A percentile compares a stretch with the other conserved stretches of the same genome.
phyloP scores from a whole-genome alignment of 2,113 vertebrate species.

The Theropithecus gelada region DNA sequence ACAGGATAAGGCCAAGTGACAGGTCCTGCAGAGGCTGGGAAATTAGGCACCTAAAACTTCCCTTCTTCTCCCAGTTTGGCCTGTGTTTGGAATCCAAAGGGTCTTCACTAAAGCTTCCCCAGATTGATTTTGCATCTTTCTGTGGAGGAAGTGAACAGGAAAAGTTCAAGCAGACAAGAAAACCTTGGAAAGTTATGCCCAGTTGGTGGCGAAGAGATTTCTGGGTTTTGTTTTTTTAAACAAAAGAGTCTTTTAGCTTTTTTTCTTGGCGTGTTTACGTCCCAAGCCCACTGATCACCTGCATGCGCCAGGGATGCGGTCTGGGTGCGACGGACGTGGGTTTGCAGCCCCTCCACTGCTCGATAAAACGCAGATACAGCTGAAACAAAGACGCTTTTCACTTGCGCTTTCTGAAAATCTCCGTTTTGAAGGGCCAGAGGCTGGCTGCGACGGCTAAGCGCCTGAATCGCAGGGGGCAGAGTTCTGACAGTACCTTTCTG shows the following conservation, averaged over 20 bases:
- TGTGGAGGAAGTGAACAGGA: constrained; percentile 44
- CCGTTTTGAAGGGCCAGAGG: neutral
- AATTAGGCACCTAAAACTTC: neutral
- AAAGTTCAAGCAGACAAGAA: constrained; percentile 71
- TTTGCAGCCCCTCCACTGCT: neutral
- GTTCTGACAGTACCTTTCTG: constrained; percentile 26
- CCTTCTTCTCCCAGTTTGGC: neutral
- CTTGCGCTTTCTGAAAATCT: constrained; percentile 2
- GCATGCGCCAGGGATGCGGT: rapidly evolving
- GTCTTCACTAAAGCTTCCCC: neutral
- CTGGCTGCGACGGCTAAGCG: neutral
- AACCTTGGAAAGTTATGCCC: constrained; percentile 58
- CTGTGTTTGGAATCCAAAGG: neutral
- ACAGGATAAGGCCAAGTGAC: neutral
- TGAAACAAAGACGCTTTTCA: constrained; percentile 50
- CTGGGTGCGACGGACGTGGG: rapidly evolving
- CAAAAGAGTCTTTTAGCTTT: neutral
- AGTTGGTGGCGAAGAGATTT: neutral
- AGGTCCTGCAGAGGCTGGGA: neutral
- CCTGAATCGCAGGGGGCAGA: neutral
- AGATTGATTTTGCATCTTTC: constrained; percentile 59
- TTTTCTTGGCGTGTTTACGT: neutral
- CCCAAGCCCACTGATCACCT: neutral
- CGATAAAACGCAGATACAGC: neutral
- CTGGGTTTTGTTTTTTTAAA: neutral